Conservation (phyloP, 1,140 invertebrate species). For the Branchinecta lindahli region DNA sequence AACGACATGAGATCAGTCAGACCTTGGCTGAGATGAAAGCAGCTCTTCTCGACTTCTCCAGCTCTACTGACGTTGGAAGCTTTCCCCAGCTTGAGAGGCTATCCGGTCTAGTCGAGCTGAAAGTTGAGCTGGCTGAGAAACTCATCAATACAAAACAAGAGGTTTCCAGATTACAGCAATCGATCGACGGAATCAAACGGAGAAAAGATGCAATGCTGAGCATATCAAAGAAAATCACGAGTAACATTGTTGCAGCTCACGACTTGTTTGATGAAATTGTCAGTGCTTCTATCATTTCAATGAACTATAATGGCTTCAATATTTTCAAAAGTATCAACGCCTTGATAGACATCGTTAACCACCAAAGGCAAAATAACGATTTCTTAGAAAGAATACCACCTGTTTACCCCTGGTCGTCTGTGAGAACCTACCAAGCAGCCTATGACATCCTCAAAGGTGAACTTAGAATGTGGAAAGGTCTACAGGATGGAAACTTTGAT, state of each 20-base stretch:
- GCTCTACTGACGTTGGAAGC: neutral
- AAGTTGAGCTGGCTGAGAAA: constrained; percentile 1
- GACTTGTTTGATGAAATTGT: neutral
- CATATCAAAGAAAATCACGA: neutral
- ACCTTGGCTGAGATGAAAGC: neutral
- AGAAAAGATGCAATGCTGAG: neutral
- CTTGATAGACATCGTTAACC: no score
- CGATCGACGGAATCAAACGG: neutral
- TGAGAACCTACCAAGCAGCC: no score
- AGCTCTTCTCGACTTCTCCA: neutral
- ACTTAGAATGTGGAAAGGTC: no score
- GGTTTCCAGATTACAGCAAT: neutral
- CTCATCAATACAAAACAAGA: neutral
- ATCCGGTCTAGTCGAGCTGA: neutral
- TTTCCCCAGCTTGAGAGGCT: neutral
- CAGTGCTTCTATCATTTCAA: neutral
- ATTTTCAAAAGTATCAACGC: no score
- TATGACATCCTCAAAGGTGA: no score
- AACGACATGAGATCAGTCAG: neutral
- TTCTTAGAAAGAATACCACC: no score
- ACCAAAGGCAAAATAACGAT: no score
- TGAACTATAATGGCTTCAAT: no score
- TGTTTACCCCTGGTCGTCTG: no score
- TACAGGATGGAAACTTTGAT: no score
- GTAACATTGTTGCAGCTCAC: neutral